Evolutionary conservation across 2,888 invertebrate genomes (phyloP), one percentile per base, ranked within the genome.

Genomic region (Torymus auratus): DNA sequence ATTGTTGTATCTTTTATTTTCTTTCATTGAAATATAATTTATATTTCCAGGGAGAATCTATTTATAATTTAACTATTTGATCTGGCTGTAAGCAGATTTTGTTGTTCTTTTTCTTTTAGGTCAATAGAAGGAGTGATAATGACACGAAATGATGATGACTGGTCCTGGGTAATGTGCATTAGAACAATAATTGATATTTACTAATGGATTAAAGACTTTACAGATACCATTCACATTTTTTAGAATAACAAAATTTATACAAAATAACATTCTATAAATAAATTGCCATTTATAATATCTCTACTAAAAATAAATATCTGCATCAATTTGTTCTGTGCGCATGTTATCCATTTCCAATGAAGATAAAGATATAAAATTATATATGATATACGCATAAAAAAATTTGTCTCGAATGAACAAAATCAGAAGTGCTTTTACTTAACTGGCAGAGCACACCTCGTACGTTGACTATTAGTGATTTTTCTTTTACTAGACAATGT

Each of bases 381-480:
- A 14, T 23, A 28, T n/a, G 13, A 15, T 20, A 55, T 20, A 23
- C 28, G 55, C 20, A 55, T 23, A 70, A 76, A 75, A 65, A 53
- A 62, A 79, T 3, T 41, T 75, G 1, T 53, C 14, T 65, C 20
- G 53, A 70, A 80, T 70, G 58, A 75, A 73, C 23, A 69, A 75
- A 80, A 72, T 76, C 20, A 69, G 23, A 77, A 72, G 67, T 67
- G 65, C 68, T 76, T 78, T 79, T 79, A 67, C 53, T 69, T 53
- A 81, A 81, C 79, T 82, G 82, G 79, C 82, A 82, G 82, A 82
- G 79, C 79, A 73, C 82, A 82, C 79, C 82, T 76, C 12, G 79
- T 79, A 79, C 50, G 13, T 64, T 68, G 17, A 65, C 52, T 65
- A 74, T 52, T 75, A 55, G 53, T 75, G 71, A 64, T 69, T 68